Evolutionary conservation across 2,888 invertebrate genomes (phyloP).

Genomic region (Morpho achilles): DNA sequence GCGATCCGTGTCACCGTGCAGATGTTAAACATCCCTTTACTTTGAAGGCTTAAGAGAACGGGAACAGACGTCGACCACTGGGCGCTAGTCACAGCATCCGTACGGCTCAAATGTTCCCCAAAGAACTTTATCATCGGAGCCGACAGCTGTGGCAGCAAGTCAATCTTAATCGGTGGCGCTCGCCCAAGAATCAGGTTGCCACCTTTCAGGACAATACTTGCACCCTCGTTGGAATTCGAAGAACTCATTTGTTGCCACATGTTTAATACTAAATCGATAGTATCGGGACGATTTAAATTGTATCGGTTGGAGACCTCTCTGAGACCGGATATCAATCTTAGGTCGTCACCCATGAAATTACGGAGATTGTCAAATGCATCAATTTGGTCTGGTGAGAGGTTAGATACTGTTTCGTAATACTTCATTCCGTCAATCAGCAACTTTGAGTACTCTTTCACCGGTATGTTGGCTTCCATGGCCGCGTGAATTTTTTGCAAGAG

Average conservation of each 20-base stretch:
- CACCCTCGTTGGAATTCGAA: slow-evolving; percentile 19
- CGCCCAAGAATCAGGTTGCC: slow-evolving; percentile 31
- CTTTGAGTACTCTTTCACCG: slow-evolving; percentile 27
- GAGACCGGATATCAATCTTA: slow-evolving; percentile 28
- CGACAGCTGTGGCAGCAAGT: slow-evolving; percentile 27
- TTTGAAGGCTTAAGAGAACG: slow-evolving; percentile 29
- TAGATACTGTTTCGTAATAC: slow-evolving; percentile 30
- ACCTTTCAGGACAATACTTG: slow-evolving; percentile 23
- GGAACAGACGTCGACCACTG: slow-evolving; percentile 29
- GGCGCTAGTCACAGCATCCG: slow-evolving; percentile 25
- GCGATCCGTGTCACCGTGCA: slow-evolving; percentile 29
- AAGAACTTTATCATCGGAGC: slow-evolving; percentile 30
- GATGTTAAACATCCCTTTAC: slow-evolving; percentile 30
- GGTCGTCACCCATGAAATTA: slow-evolving; percentile 26
- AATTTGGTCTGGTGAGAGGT: slow-evolving; percentile 29
- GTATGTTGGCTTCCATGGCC: slow-evolving; percentile 28
- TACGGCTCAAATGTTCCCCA: slow-evolving; percentile 31
- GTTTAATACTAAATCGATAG: slow-evolving; percentile 28
- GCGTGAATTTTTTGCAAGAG: slow-evolving; percentile 29
- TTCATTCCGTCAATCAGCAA: slow-evolving; percentile 28
- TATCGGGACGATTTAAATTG: slow-evolving; percentile 27
- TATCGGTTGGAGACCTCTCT: slow-evolving; percentile 23
- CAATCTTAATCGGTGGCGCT: slow-evolving; percentile 32
- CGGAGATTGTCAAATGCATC: slow-evolving; percentile 29
- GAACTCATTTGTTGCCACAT: slow-evolving; percentile 27